These are phyloP conservation scores for Sebastes kiyomatsui DNA, from an alignment of 2,797 vertebrate genomes.

Conservation along the genomic window DNA sequence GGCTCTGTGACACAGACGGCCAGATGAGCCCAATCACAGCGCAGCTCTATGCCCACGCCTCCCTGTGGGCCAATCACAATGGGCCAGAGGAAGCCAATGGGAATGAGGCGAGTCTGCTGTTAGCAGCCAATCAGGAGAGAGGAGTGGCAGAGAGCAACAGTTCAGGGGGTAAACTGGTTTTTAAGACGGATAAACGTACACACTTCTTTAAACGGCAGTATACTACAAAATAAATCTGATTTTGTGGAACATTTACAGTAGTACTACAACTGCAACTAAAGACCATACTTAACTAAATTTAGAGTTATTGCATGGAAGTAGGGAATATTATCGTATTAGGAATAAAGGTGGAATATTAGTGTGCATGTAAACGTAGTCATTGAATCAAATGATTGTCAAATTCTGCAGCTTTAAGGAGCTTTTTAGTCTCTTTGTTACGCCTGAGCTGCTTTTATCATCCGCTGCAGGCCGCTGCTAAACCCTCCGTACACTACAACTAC, in stretches of 20 bases:
- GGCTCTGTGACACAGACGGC: conserved; percentile 72
- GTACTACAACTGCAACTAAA: neutral
- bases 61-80: conserved; percentile 79
- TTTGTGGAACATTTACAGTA: neutral
- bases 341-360: too few species aligned
- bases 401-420: neutral
- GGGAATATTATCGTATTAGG: too few species aligned
- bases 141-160: conserved; percentile 70
- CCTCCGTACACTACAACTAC: too few species aligned
- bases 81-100: conserved; percentile 78
- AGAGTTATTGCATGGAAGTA: neutral
- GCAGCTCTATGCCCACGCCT: conserved; percentile 69
- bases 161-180: conserved; percentile 73
- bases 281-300: neutral
- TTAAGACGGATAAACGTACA: neutral
- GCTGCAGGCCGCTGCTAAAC: neutral
- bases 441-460: neutral
- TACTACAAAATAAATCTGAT: neutral
- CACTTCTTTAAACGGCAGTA: neutral
- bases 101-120: conserved; percentile 67
- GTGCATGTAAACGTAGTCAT: too few species aligned
- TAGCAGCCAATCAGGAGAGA: conserved; percentile 74
- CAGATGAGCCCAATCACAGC: conserved; percentile 78
- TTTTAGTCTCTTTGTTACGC: neutral
- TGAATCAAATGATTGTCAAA: neutral